Evolutionary conservation across 2,113 vertebrate species (phyloP).

Genomic region (Tylochromis polylepis): DNA sequence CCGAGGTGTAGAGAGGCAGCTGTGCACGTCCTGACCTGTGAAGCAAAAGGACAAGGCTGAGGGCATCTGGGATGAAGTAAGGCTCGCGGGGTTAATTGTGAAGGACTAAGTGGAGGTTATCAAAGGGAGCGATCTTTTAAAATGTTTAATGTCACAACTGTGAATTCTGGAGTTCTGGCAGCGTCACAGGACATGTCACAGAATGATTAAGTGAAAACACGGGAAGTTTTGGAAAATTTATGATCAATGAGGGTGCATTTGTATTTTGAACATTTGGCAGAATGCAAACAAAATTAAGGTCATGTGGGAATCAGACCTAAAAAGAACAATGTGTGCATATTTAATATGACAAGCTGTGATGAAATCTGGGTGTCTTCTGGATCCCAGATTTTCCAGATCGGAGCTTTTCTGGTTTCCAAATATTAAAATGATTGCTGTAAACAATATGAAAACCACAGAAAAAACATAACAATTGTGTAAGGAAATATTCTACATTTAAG

Average conservation of each 20-base stretch:
- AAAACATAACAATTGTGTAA: not conserved
- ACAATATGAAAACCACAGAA: not conserved
- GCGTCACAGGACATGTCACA: not conserved
- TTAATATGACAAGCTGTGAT: not conserved
- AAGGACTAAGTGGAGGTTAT: not conserved
- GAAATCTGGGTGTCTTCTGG: not conserved
- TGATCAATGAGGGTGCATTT: not conserved
- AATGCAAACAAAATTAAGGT: not conserved
- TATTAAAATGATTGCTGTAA: not conserved
- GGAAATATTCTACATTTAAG: not conserved
- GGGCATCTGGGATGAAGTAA: constrained; percentile 15
- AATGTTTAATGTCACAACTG: not conserved
- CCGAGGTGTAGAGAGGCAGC: constrained; percentile 22
- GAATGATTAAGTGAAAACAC: not conserved
- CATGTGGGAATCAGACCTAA: not conserved
- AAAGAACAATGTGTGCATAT: not conserved
- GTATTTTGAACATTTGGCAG: not conserved
- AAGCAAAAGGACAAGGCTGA: not conserved
- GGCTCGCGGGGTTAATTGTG: not conserved
- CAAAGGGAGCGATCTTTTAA: not conserved
- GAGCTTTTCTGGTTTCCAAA: not conserved
- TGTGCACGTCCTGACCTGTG: constrained; percentile 43
- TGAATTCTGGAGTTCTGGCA: not conserved
- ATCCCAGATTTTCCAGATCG: not conserved
- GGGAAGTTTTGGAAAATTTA: not conserved